Evolutionary conservation across 2,888 invertebrate species (phyloP).

Genomic region (Diloba caeruleocephala): DNA sequence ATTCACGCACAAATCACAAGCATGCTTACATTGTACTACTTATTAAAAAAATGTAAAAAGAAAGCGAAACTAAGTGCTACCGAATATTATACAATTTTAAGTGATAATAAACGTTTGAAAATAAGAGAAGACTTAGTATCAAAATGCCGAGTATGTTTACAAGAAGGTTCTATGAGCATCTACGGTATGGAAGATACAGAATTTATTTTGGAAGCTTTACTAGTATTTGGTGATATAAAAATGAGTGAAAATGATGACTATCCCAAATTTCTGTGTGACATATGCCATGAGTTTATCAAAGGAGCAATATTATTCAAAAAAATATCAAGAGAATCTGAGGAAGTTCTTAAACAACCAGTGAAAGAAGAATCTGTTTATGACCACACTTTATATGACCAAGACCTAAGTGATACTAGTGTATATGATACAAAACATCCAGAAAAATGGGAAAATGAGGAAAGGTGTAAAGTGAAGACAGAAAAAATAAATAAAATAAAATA

Average conservation of each 20-base stretch:
- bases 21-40: slow-evolving; percentile 50
- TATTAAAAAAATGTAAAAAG: slow-evolving; percentile 36
- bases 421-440: slow-evolving; percentile 46
- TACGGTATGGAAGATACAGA: slow-evolving; percentile 32
- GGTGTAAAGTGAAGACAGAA: slow-evolving; percentile 40
- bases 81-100: slow-evolving; percentile 47
- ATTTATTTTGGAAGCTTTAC: slow-evolving; percentile 16
- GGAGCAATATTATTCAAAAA: slow-evolving; percentile 71
- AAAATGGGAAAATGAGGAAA: slow-evolving; percentile 42
- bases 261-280: slow-evolving; percentile 70
- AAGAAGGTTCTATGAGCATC: slow-evolving; percentile 54
- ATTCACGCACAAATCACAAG: slow-evolving; percentile 10
- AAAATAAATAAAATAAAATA: slow-evolving; percentile 55
- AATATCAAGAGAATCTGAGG: slow-evolving; percentile 66
- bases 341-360: slow-evolving; percentile 57
- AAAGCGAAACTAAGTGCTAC: slow-evolving; percentile 17
- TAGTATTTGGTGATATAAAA: slow-evolving; percentile 57
- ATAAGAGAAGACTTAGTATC: slow-evolving; percentile 4
- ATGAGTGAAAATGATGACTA: slow-evolving; percentile 65
- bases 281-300: slow-evolving; percentile 71
- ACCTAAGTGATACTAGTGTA: slow-evolving; percentile 49
- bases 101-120: slow-evolving; percentile 24
- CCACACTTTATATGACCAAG: slow-evolving; percentile 44
- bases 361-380: slow-evolving; percentile 54
- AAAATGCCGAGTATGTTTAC: slow-evolving; percentile 49